Conservation (phyloP, 1,140 invertebrate species). For the Drosophila teissieri region DNA sequence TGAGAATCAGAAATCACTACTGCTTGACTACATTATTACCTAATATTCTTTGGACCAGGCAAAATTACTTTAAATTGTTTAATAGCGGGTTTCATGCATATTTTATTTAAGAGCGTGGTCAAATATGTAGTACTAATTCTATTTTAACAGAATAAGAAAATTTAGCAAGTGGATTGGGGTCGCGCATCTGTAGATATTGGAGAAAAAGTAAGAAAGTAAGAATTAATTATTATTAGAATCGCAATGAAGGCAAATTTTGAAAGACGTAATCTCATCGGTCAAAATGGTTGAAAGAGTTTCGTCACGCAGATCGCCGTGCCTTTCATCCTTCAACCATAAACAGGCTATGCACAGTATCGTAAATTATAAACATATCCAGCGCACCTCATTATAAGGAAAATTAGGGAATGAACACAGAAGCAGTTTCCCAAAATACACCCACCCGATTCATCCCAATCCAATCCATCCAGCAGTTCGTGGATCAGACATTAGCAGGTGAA, state of each 20-base stretch:
- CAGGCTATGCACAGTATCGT: conserved; percentile 39
- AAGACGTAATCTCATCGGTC: too few relatives aligned
- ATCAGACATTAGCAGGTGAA: conserved; percentile 61
- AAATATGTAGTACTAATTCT: too few relatives aligned
- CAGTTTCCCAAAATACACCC: conserved; percentile 23
- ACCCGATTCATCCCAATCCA: conserved; percentile 10
- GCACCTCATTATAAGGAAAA: conserved; percentile 67
- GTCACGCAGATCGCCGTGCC: neutral
- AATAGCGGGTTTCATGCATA: too few relatives aligned
- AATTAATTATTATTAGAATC: too few relatives aligned
- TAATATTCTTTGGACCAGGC: neutral
- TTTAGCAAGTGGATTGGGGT: too few relatives aligned
- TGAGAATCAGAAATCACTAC: neutral
- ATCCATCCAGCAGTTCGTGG: neutral
- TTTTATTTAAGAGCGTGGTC: too few relatives aligned
- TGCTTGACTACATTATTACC: neutral
- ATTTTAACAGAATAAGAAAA: too few relatives aligned
- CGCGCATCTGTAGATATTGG: too few relatives aligned
- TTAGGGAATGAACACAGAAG: conserved; percentile 37
- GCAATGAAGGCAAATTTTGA: too few relatives aligned
- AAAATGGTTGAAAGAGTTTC: neutral
- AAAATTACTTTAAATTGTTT: too few relatives aligned
- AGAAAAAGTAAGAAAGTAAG: too few relatives aligned
- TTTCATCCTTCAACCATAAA: neutral
- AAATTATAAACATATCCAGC: conserved; percentile 80